These are phyloP conservation scores for Mactromeris polynyma DNA, from an alignment of 2,888 invertebrate genomes.

Conservation along the genomic window DNA sequence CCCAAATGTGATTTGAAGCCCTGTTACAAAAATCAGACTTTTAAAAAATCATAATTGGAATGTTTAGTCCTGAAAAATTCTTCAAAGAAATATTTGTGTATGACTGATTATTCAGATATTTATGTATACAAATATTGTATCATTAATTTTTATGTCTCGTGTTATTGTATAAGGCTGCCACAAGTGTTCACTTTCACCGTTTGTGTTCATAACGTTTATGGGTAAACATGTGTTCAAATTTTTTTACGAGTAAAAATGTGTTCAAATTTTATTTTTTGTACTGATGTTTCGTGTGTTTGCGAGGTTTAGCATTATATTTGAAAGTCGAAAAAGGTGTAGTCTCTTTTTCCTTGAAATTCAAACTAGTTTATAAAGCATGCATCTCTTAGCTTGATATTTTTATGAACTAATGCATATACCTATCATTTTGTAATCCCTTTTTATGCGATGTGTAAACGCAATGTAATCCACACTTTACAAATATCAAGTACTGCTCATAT, in stretches of 20 bases:
- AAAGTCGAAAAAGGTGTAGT: not conserved
- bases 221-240: not conserved
- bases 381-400: too few relatives aligned
- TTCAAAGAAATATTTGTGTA: too few relatives aligned
- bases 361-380: too few relatives aligned
- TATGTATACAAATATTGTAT: not conserved
- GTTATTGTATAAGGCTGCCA: not conserved
- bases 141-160: not conserved
- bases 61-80: too few relatives aligned
- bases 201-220: not conserved
- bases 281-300: not conserved
- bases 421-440: not conserved
- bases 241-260: not conserved
- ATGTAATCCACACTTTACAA: not conserved
- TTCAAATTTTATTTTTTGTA: constrained; percentile 1
- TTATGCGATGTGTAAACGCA: not conserved
- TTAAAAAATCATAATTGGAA: too few relatives aligned
- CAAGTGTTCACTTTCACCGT: not conserved
- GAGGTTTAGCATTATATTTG: not conserved
- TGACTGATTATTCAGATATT: not conserved
- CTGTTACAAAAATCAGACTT: too few relatives aligned
- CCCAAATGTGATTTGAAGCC: too few relatives aligned
- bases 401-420: too few relatives aligned
- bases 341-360: too few relatives aligned
- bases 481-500: not conserved